Conservation (phyloP, 2,797 vertebrate genomes). For the Eidolon dupreanum region DNA sequence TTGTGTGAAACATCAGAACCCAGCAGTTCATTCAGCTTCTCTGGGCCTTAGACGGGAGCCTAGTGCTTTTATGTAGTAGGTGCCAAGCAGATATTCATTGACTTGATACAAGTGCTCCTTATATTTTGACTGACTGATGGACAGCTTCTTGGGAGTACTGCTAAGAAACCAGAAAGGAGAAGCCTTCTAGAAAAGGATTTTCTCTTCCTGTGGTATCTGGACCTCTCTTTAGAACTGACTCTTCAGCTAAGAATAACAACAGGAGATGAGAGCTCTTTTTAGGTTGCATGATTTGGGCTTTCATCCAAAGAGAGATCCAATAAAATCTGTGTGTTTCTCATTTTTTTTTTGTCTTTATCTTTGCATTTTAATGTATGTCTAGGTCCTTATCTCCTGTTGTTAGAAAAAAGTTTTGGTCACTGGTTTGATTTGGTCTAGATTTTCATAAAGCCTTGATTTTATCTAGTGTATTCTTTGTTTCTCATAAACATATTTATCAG, state of each 20-base stretch:
- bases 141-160: not conserved
- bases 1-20: not conserved
- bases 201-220: conserved; percentile 32
- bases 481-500: not conserved
- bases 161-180: not conserved
- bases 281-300: conserved; percentile 19
- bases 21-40: not conserved
- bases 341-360: not conserved
- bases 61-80: not conserved
- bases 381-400: not conserved
- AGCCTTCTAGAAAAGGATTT: not conserved
- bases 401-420: not conserved
- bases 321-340: not conserved
- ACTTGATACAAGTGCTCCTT: not conserved
- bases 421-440: not conserved
- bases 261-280: conserved; percentile 32
- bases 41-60: not conserved
- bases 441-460: not conserved
- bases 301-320: conserved; percentile 18
- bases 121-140: not conserved
- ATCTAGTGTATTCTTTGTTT: not conserved
- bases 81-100: not conserved
- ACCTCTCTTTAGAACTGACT: conserved; percentile 43
- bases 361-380: not conserved
- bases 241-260: not conserved